Evolutionary conservation across 2,113 vertebrate genomes (phyloP).

Genomic region (Mobula hypostoma): DNA sequence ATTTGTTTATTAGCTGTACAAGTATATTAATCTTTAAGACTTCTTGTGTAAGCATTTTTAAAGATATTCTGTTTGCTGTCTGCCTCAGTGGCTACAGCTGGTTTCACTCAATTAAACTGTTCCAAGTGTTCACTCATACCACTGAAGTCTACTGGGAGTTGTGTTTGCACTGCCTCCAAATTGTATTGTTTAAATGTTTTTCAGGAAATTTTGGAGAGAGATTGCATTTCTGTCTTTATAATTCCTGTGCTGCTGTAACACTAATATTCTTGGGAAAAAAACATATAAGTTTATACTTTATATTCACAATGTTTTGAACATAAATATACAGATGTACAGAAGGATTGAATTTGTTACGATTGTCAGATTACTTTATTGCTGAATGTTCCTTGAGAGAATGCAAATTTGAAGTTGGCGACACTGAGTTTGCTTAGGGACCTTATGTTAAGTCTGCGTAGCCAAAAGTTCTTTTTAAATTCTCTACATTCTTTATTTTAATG

Average conservation of each 20-base stretch:
- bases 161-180: not conserved
- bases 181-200: not conserved
- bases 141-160: not conserved
- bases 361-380: not conserved
- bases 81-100: too few relatives aligned
- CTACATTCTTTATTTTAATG: constrained; percentile 26
- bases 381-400: not conserved
- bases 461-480: constrained; percentile 9
- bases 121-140: not conserved
- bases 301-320: not conserved
- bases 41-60: not conserved
- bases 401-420: not conserved
- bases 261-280: not conserved
- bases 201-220: too few relatives aligned
- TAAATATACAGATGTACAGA: not conserved
- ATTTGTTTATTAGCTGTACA: not conserved
- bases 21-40: not conserved
- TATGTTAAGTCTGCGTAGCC: not conserved
- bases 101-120: not conserved
- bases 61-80: not conserved
- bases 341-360: not conserved
- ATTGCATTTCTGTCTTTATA: not conserved
- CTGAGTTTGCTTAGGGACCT: not conserved
- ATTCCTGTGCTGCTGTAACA: not conserved
- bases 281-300: not conserved